Percentiles rank a stretch among this genome's conserved stretches.
Conservation (phyloP, 1,140 invertebrate species). For the Musca domestica region DNA sequence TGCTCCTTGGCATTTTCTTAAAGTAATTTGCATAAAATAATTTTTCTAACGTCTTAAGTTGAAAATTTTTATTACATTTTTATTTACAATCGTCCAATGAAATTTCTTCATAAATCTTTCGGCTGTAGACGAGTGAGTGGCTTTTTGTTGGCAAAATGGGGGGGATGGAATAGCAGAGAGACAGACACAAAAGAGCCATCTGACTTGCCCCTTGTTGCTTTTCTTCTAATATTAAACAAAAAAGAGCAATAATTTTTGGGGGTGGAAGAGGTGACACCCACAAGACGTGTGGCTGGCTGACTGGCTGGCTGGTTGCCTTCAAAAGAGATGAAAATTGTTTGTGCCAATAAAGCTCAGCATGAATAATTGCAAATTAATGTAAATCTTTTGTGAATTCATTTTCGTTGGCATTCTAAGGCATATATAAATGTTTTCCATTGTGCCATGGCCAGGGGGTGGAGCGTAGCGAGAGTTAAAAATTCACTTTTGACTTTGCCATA, state of each 20-base stretch:
- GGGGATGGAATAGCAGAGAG: neutral
- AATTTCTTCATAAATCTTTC: constrained; percentile 18
- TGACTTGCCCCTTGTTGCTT: no score
- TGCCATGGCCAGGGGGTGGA: no score
- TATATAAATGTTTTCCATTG: no score
- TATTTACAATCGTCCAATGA: constrained; percentile 16
- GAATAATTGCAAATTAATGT: constrained; percentile 54
- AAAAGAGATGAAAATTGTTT: constrained; percentile 26
- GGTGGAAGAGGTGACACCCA: no score
- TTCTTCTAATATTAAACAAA: no score
- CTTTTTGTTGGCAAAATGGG: neutral
- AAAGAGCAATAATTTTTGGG: no score
- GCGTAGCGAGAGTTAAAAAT: no score
- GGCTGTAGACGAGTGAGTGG: neutral
- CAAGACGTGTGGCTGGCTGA: neutral
- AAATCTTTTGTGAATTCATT: constrained; percentile 36
- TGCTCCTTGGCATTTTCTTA: no score
- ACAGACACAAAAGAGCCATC: no score
- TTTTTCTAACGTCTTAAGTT: constrained; percentile 22
- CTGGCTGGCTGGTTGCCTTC: neutral
- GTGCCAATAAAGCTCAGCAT: constrained; percentile 41
- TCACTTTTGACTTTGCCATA: no score
- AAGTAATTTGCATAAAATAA: constrained; percentile 29
- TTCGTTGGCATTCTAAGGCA: neutral
- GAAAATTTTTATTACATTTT: constrained; percentile 21